phyloP scores from a whole-genome alignment of 2,888 invertebrate species.

The Pachliopta kotzebuea region DNA sequence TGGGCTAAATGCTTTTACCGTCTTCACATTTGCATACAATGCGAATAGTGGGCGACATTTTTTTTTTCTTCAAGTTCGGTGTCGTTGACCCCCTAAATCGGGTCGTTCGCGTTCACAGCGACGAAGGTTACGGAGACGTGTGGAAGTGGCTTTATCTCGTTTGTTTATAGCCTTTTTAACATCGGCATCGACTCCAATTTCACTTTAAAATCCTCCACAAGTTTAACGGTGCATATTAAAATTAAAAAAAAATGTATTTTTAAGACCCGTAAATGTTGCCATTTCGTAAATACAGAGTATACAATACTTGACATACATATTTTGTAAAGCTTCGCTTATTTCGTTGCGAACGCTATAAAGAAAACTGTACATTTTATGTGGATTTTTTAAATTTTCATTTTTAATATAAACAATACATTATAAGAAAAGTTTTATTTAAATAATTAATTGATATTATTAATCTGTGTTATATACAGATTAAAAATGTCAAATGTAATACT shows the following conservation, averaged over 20 bases:
- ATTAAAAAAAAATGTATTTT: neutral
- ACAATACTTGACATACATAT: too few species aligned
- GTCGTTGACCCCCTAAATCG: constrained; percentile 32
- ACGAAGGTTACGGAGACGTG: constrained; percentile 19
- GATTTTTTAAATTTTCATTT: too few species aligned
- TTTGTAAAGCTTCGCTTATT: too few species aligned
- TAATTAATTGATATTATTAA: too few species aligned
- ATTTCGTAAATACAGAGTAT: too few species aligned
- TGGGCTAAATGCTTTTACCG: constrained; percentile 18
- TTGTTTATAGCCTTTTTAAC: constrained; percentile 22
- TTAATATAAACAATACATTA: too few species aligned
- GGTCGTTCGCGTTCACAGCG: constrained; percentile 17
- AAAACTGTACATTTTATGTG: too few species aligned
- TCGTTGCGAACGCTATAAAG: too few species aligned
- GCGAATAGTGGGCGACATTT: constrained; percentile 31
- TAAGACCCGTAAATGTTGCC: too few species aligned
- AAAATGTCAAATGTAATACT: too few species aligned
- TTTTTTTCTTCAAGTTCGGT: constrained; percentile 30
- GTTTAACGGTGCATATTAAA: constrained; percentile 5
- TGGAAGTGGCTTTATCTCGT: constrained; percentile 19
- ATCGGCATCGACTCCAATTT: constrained; percentile 2
- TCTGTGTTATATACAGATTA: too few species aligned
- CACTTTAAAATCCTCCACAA: constrained; percentile 11
- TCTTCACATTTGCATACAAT: constrained; percentile 37
- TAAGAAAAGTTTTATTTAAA: too few species aligned